These are phyloP conservation scores for Pomacea canaliculata DNA, from an alignment of 2,888 invertebrate species.

Conservation along the genomic window DNA sequence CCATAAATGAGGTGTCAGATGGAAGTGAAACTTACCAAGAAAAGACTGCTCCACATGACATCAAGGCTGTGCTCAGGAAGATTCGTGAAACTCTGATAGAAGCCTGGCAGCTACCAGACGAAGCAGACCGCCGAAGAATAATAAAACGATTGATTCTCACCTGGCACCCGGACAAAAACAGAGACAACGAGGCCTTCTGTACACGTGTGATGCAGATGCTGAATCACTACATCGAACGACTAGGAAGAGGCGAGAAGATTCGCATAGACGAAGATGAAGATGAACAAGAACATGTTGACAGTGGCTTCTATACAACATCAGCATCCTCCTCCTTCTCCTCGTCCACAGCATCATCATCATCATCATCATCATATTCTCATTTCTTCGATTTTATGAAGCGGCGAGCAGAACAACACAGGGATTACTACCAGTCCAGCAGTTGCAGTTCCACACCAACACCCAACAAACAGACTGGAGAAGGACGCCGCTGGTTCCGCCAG, in stretches of 20 bases:
- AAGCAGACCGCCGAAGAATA: constrained; percentile 32
- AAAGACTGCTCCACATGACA: background rate
- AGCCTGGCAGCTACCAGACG: constrained; percentile 31
- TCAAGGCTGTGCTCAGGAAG: constrained; percentile 32
- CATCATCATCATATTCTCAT: too few species aligned
- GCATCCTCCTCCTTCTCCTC: background rate
- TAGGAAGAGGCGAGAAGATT: constrained; percentile 34
- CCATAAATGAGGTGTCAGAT: background rate
- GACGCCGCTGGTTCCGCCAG: constrained; percentile 47
- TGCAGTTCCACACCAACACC: background rate
- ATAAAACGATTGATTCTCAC: constrained; percentile 40
- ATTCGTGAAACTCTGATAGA: constrained; percentile 34
- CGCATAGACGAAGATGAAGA: constrained; percentile 29
- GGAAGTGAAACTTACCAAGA: background rate
- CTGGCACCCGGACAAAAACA: constrained; percentile 53
- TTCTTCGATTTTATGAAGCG: too few species aligned
- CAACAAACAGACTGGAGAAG: constrained; percentile 41
- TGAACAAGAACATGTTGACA: background rate
- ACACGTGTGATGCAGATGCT: constrained; percentile 44
- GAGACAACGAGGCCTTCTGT: constrained; percentile 30
- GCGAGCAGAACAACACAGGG: background rate
- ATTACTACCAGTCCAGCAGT: background rate
- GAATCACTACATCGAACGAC: constrained; percentile 28
- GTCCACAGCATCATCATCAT: background rate
- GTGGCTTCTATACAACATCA: background rate